Evolutionary conservation across 2,113 vertebrate species (phyloP), one percentile per base, ranked within the genome.

Genomic region (Mus spicilegus): DNA sequence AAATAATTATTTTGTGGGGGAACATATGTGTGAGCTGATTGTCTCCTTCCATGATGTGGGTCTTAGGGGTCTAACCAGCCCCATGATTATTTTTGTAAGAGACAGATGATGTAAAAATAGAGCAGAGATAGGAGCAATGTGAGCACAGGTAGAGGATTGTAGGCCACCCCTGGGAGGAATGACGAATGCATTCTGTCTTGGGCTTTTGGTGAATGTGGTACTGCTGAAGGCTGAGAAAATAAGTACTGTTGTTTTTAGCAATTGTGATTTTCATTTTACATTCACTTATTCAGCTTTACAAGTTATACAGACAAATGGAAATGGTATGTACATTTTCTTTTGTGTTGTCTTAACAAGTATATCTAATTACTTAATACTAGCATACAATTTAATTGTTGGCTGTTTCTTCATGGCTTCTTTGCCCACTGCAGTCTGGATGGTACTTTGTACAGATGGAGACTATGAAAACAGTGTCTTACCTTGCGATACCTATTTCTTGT

Each of bases 401-500:
- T 87, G 39, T 87, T 16, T 92, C n/a, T 80, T 67, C 33, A 51
- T 2, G 22, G 39, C 12, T 81, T 33, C 19, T 85, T 54, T 3
- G 12, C 39, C 20, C 17, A 39, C 7, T 46, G 54, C 14, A 78
- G 39, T 7, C 39, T 39, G 28, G 80, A n/a, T 72, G 42, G 20
- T 22, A 70, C 67, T 92, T n/a, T 46, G 13, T 28, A 77, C 0
- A 93, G 33, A 89, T 1, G 0, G 24, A 20, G 49, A 84, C 78
- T 78, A 63, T 54, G 58, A 82, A 93, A 86, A 54, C 1, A 36
- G 51, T 22, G 82, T 20, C 98, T 98, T 98, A 99, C 99, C 99
- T 98, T 98, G 61, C 98, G 99, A 98, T 99, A 99, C 96, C 96
- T 99, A 97, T 99, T 99, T 77, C 99, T 99, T 93, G 99, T 99